Evolutionary conservation across 2,888 invertebrate genomes (phyloP).

Genomic region (Luperina nickerlii): DNA sequence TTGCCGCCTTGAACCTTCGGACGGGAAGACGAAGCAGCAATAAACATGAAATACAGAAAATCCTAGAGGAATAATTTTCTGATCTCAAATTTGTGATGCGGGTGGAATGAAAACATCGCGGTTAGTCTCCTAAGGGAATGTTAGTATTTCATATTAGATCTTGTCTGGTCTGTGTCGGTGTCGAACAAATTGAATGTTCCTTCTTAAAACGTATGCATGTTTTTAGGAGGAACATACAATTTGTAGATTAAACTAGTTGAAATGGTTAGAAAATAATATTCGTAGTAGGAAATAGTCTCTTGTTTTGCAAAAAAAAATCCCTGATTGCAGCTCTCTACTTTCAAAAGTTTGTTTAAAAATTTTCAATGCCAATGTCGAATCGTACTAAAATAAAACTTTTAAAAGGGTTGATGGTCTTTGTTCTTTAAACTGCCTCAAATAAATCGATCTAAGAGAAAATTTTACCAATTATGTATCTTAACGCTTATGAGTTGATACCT

Average conservation of each 20-base stretch:
- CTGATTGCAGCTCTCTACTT: neutral
- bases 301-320: neutral
- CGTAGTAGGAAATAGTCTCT: too few species aligned
- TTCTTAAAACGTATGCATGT: neutral
- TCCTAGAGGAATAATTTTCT: conserved; percentile 67
- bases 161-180: conserved; percentile 5
- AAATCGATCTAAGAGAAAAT: neutral
- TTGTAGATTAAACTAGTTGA: neutral
- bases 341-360: too few species aligned
- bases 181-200: conserved; percentile 20
- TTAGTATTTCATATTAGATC: conserved; percentile 45
- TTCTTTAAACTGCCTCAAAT: too few species aligned
- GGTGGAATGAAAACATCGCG: conserved; percentile 54
- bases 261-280: neutral
- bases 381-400: too few species aligned
- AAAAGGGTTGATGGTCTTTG: neutral
- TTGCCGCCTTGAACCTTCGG: conserved; percentile 38
- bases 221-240: too few species aligned
- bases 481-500: neutral
- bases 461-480: neutral
- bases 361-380: neutral
- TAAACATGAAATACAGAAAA: conserved; percentile 69
- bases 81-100: conserved; percentile 65
- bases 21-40: conserved; percentile 49
- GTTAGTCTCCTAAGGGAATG: conserved; percentile 44